These are phyloP conservation scores for Diploptera punctata DNA, from an alignment of 2,888 invertebrate genomes.

Conservation along the genomic window DNA sequence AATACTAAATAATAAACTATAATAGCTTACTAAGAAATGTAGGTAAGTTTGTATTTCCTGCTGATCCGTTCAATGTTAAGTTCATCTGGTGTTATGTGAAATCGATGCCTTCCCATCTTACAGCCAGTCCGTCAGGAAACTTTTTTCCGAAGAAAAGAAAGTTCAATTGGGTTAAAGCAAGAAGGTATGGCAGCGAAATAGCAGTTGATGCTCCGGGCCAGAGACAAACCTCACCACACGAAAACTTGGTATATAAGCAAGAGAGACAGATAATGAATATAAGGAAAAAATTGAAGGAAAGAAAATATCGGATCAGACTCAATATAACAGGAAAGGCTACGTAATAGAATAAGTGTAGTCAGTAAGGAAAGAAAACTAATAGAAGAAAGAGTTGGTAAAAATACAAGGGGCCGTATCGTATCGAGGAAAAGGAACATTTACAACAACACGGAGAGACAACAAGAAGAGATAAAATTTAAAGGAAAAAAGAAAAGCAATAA, in stretches of 20 bases:
- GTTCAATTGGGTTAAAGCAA: conserved; percentile 3
- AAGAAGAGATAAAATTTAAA: too few relatives aligned
- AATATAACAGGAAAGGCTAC: not conserved
- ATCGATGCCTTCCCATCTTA: not conserved
- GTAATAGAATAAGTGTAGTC: not conserved
- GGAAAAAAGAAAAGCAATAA: too few relatives aligned
- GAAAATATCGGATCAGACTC: not conserved
- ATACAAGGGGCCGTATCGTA: too few relatives aligned
- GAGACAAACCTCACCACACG: not conserved
- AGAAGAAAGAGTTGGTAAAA: not conserved
- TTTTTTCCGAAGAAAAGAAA: not conserved
- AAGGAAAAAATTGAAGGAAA: not conserved
- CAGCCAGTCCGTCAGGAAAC: conserved; percentile 4
- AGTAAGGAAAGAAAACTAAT: not conserved
- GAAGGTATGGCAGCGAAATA: not conserved
- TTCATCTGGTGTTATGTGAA: not conserved
- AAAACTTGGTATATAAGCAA: not conserved
- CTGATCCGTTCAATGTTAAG: not conserved
- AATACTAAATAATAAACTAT: too few relatives aligned
- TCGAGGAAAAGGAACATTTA: too few relatives aligned
- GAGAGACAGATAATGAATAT: not conserved
- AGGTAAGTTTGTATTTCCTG: too few relatives aligned
- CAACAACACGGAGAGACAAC: too few relatives aligned
- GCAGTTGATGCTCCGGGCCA: not conserved
- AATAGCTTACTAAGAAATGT: too few relatives aligned